These are phyloP conservation scores for Daboia siamensis DNA, from an alignment of 2,113 vertebrate genomes.

Conservation along the genomic window DNA sequence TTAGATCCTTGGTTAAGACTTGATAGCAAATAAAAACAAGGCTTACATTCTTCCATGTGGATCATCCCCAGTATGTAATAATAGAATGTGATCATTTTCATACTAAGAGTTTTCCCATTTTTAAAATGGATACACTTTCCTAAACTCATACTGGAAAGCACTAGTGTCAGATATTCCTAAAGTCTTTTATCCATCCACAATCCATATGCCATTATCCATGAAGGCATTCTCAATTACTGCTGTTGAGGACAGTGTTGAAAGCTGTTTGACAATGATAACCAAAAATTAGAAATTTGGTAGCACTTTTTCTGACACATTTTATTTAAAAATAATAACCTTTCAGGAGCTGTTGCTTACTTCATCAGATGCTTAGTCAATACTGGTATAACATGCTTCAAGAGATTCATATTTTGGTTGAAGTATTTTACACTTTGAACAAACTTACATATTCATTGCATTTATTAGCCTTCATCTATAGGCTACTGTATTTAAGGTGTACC, in stretches of 20 bases:
- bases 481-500: neutral
- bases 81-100: neutral
- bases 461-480: neutral
- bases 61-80: neutral
- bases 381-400: neutral
- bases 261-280: neutral
- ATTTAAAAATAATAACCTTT: neutral
- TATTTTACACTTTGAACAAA: neutral
- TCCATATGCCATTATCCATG: neutral
- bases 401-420: neutral
- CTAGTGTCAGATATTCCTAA: neutral
- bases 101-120: neutral
- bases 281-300: neutral
- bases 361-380: neutral
- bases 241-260: neutral
- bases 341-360: neutral
- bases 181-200: neutral
- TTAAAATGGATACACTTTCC: neutral
- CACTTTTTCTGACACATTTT: neutral
- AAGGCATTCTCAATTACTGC: neutral
- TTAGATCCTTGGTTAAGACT: neutral
- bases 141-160: neutral
- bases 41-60: neutral
- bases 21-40: neutral
- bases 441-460: neutral